Percentiles rank a stretch among this genome's conserved stretches.
These are phyloP conservation scores for Puffinus mauretanicus DNA, from an alignment of 2,113 vertebrate species.

Conservation along the genomic window DNA sequence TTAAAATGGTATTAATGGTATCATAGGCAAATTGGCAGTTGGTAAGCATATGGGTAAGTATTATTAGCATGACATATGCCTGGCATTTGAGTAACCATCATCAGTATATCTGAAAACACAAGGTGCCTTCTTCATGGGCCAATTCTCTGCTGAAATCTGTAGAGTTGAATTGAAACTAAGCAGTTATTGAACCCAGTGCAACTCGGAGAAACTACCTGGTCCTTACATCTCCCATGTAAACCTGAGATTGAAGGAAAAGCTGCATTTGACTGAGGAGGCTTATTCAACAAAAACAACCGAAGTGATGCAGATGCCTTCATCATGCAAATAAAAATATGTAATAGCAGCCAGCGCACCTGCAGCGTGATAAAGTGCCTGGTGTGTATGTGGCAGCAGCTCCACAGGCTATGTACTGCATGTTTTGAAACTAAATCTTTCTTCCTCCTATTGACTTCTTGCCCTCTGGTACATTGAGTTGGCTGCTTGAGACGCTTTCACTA, in stretches of 20 bases:
- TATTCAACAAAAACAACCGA: background rate
- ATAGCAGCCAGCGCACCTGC: background rate
- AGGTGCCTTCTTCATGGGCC: background rate
- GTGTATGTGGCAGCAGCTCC: background rate
- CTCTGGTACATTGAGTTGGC: constrained; percentile 53
- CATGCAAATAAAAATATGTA: background rate
- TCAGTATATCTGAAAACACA: background rate
- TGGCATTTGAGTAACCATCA: background rate
- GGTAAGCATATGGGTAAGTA: background rate
- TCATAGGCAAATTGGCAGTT: background rate
- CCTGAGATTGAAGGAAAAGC: background rate
- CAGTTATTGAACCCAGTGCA: background rate
- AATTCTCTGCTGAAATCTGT: background rate
- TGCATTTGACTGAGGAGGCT: background rate
- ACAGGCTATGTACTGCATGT: background rate
- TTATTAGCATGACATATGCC: background rate
- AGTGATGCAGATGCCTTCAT: background rate
- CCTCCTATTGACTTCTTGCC: constrained; percentile 65
- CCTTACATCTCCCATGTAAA: background rate
- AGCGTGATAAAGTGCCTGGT: background rate
- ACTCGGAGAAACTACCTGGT: background rate
- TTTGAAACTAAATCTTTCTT: constrained; percentile 64
- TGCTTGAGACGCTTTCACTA: constrained; percentile 61
- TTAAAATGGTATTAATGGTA: background rate
- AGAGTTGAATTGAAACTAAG: background rate